Evolutionary conservation across 2,888 invertebrate genomes (phyloP), one percentile per base, ranked within the genome.

Genomic region (Stenichneumon culpator): DNA sequence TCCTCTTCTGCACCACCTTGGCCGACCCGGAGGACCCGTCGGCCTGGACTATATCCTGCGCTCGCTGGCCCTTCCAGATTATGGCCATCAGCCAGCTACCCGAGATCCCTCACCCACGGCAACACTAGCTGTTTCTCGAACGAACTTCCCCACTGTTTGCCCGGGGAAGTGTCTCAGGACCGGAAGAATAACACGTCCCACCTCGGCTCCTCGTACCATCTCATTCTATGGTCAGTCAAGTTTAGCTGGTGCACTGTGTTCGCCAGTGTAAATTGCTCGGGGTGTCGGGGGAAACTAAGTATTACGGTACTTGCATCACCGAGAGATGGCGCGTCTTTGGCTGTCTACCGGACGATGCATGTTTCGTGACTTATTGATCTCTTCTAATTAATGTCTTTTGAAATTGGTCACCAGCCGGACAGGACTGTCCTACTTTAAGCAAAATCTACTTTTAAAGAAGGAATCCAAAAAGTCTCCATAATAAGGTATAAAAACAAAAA

Each of bases 11-110:
- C 19, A 22, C 57, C 75, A 70, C n/a, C 78, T 69, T 82, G 69
- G 70, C 79, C 52, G 70, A 73, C 84, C 82, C 74, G 73, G 83
- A 79, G 69, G 79, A 67, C 78, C 70, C 69, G 63, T 68, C 11
- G 44, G 2, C 3, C 28, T 16, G 22, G 63, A 28, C 63, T 63
- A 32, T n/a, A 28, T 32, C 16, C 63, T n/a, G 16, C 28, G 28
- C 63, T 32, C 63, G 78, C 81, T 74, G 85, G 87, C 88, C 89
- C 89, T 90, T 89, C 86, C 91, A 92, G 93, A 93, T 93, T 93
- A 93, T 93, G 93, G 93, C 93, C 92, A 92, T 91, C 92, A 91
- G 93, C 93, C 93, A 93, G 91, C 90, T 90, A 91, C 88, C 92
- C 78, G 75, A 79, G 78, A 86, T 79, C 83, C 68, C 47, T 60